Conservation (phyloP, 2,113 vertebrate genomes). For the Alligator sinensis region DNA sequence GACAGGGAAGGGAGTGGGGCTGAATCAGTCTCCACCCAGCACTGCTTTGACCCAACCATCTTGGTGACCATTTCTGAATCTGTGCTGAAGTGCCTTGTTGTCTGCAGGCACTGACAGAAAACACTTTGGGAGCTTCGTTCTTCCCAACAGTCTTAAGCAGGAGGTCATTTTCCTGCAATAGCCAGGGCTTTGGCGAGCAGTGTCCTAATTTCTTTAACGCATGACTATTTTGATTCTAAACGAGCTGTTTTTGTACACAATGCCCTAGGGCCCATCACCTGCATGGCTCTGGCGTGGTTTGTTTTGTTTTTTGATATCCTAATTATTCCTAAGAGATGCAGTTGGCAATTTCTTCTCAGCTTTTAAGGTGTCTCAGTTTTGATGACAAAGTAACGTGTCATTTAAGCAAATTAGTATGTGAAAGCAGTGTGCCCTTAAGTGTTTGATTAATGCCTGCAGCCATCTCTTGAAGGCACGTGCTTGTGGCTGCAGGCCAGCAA, state of each 20-base stretch:
- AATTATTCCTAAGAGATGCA: constrained; percentile 60
- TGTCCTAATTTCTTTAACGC: background rate
- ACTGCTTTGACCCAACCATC: background rate
- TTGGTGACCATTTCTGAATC: background rate
- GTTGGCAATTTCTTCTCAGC: constrained; percentile 41
- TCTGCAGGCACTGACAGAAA: background rate
- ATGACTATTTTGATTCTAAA: constrained; percentile 30
- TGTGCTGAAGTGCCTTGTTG: background rate
- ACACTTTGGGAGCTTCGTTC: background rate
- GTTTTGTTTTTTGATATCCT: constrained; percentile 29
- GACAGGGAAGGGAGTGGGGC: background rate
- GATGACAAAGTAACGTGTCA: constrained; percentile 54
- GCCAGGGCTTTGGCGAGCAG: background rate
- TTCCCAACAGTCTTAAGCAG: background rate
- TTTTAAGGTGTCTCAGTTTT: constrained; percentile 22
- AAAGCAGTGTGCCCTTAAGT: constrained; percentile 24
- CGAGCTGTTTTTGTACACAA: constrained; percentile 42
- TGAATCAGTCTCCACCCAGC: background rate
- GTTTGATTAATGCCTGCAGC: constrained; percentile 34
- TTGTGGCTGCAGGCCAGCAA: background rate
- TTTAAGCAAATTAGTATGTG: constrained; percentile 54
- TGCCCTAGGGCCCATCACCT: constrained; percentile 27
- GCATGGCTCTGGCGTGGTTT: constrained; percentile 7
- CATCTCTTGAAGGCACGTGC: constrained; percentile 9
- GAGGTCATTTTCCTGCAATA: background rate